phyloP scores from a whole-genome alignment of 1,140 invertebrate genomes.

The Psix sp. region DNA sequence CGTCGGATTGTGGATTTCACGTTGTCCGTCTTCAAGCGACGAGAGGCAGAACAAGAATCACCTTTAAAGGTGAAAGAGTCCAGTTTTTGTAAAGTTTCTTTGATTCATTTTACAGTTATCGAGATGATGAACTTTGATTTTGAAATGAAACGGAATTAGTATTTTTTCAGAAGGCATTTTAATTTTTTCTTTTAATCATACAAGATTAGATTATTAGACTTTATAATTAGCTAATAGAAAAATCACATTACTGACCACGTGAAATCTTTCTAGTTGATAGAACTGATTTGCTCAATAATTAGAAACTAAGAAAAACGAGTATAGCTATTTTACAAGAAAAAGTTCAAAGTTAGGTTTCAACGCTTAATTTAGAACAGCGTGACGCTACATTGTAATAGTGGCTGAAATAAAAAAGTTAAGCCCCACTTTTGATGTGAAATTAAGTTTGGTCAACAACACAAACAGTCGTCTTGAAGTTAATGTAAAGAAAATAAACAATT shows the following conservation, averaged over 20 bases:
- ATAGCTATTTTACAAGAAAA: slow-evolving; percentile 7
- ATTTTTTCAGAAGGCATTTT: too few species aligned
- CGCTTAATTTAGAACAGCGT: slow-evolving; percentile 24
- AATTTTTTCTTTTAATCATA: too few species aligned
- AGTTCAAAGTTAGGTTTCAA: slow-evolving; percentile 13
- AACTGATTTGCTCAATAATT: slow-evolving; percentile 24
- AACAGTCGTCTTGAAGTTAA: slow-evolving; percentile 12
- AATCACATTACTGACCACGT: too few species aligned
- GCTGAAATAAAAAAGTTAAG: slow-evolving; percentile 28
- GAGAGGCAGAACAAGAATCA: slow-evolving; percentile 9
- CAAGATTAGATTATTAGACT: too few species aligned
- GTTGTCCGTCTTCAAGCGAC: slow-evolving; percentile 11
- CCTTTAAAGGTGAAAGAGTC: slow-evolving; percentile 32
- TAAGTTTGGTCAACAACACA: slow-evolving; percentile 18
- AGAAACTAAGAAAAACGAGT: slow-evolving; percentile 18
- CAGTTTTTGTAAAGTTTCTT: too few species aligned
- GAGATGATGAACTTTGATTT: too few species aligned
- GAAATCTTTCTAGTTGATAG: slow-evolving; percentile 14
- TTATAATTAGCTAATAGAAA: too few species aligned
- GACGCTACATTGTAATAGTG: slow-evolving; percentile 19
- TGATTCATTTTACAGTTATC: too few species aligned
- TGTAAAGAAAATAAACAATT: slow-evolving; percentile 15
- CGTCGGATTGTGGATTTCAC: slow-evolving; percentile 22
- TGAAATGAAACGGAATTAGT: too few species aligned
- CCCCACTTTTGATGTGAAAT: slow-evolving; percentile 34